A percentile compares a stretch with the other conserved stretches of the same genome.
These are phyloP conservation scores for Drosophila demipolita DNA, from an alignment of 2,888 invertebrate species.

Conservation along the genomic window DNA sequence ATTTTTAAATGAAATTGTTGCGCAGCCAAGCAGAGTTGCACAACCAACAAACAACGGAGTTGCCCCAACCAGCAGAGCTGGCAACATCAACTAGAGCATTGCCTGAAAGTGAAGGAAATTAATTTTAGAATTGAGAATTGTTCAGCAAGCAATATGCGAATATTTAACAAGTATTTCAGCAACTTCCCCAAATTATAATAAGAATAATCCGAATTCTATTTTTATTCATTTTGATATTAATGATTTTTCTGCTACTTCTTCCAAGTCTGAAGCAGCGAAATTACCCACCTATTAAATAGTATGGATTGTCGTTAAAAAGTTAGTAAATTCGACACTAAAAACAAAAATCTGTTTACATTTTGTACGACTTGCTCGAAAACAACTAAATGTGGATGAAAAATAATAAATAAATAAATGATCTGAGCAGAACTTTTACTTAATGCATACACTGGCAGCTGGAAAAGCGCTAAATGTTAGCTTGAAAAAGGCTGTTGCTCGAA, in stretches of 20 bases:
- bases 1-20: not conserved
- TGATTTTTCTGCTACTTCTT: too few relatives aligned
- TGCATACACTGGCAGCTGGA: not conserved
- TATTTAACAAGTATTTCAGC: not conserved
- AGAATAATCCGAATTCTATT: not conserved
- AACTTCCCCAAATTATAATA: not conserved
- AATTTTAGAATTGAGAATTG: not conserved
- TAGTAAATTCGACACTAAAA: not conserved
- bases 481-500: constrained; percentile 5
- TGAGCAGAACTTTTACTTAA: not conserved
- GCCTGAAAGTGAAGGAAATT: not conserved
- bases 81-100: too few relatives aligned
- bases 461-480: not conserved
- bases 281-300: too few relatives aligned
- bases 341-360: not conserved
- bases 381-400: not conserved
- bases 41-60: not conserved
- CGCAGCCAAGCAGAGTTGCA: constrained; percentile 2
- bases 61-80: not conserved
- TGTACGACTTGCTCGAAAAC: not conserved
- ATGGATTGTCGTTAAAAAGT: too few relatives aligned
- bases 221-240: too few relatives aligned
- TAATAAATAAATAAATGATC: not conserved
- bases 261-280: not conserved
- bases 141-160: not conserved